Percentiles rank a stretch among this genome's conserved stretches.
These are phyloP conservation scores for Oncorhynchus kisutch DNA, from an alignment of 2,113 vertebrate species.

Conservation along the genomic window DNA sequence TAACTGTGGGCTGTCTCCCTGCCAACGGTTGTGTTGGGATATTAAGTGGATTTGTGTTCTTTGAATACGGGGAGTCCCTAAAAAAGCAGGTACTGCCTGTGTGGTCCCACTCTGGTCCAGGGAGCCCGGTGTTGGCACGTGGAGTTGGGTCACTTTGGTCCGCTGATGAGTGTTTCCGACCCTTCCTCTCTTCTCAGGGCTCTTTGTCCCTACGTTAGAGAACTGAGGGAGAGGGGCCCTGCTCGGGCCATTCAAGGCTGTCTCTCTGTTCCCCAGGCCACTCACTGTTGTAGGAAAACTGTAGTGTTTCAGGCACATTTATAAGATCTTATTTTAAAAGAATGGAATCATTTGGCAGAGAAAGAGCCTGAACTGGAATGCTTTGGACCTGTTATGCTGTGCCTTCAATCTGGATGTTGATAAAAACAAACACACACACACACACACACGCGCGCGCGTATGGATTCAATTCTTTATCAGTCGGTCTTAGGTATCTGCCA, in stretches of 20 bases:
- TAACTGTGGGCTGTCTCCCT: background rate
- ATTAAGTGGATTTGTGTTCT: constrained; percentile 29
- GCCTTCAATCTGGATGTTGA: constrained; percentile 43
- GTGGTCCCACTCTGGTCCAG: background rate
- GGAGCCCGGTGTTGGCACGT: constrained; percentile 33
- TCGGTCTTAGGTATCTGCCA: background rate
- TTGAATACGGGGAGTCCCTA: background rate
- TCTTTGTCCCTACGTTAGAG: constrained; percentile 28
- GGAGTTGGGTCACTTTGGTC: constrained; percentile 25
- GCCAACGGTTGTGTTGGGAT: background rate
- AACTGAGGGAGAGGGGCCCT: background rate
- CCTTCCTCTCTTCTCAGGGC: constrained; percentile 24
- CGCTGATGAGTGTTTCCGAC: constrained; percentile 13
- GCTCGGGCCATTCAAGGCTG: constrained; percentile 1
- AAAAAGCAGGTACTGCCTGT: background rate
- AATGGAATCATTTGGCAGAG: constrained; percentile 47
- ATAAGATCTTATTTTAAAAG: constrained; percentile 45
- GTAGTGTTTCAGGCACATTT: constrained; percentile 52
- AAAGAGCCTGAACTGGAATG: constrained; percentile 20
- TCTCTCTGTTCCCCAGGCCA: constrained; percentile 20
- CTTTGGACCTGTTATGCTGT: constrained; percentile 40
- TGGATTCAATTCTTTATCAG: background rate
- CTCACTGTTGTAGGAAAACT: constrained; percentile 27
- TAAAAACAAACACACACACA: background rate
- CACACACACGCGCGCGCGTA: too few species aligned